phyloP scores from a whole-genome alignment of 2,888 invertebrate genomes.

The Anoplius nigerrimus region DNA sequence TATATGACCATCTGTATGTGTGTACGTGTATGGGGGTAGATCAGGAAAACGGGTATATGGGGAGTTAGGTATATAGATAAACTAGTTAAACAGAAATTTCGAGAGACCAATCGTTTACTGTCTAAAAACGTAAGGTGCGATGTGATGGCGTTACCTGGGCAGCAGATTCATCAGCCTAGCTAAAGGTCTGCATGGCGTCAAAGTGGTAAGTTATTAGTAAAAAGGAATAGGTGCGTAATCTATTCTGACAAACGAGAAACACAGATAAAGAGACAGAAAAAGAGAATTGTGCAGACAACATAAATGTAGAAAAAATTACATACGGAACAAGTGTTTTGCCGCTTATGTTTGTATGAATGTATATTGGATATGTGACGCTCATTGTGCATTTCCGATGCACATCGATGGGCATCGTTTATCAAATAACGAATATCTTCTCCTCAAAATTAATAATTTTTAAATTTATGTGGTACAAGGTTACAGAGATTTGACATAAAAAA shows the following conservation, averaged over 20 bases:
- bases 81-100: not conserved
- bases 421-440: not conserved
- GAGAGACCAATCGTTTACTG: slow-evolving; percentile 45
- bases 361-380: not conserved
- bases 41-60: not conserved
- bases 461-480: too few relatives aligned
- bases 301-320: slow-evolving; percentile 45
- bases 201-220: slow-evolving; percentile 73
- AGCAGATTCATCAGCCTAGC: slow-evolving; percentile 94
- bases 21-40: not conserved
- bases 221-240: slow-evolving; percentile 68
- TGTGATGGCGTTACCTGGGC: slow-evolving; percentile 87
- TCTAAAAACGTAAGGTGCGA: slow-evolving; percentile 72
- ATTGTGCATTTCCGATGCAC: not conserved
- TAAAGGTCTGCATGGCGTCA: slow-evolving; percentile 83
- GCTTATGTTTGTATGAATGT: not conserved
- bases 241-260: slow-evolving; percentile 44
- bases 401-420: too few relatives aligned
- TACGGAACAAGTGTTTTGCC: not conserved
- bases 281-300: slow-evolving; percentile 43
- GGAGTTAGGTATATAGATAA: not conserved
- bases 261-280: slow-evolving; percentile 33
- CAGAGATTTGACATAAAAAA: too few relatives aligned
- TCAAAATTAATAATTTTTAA: not conserved
- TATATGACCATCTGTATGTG: not conserved